Percentiles rank a stretch among this genome's conserved stretches.
Conservation (phyloP, 2,888 invertebrate genomes). For the Andrena praecox region DNA sequence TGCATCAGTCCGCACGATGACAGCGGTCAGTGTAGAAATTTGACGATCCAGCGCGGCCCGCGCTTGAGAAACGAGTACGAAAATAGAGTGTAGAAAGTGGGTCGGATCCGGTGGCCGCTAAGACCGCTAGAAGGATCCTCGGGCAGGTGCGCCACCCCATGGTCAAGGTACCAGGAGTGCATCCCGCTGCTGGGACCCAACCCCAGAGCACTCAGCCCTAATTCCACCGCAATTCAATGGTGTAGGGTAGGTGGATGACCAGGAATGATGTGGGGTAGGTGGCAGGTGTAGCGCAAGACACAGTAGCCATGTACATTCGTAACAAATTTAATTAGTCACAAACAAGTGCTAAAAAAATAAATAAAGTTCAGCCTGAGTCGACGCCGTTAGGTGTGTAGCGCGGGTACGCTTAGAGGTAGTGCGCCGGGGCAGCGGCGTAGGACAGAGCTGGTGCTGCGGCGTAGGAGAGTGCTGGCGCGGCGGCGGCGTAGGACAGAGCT, state of each 20-base stretch:
- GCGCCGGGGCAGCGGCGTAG: slow-evolving; percentile 65
- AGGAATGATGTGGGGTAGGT: not conserved
- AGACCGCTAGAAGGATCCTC: slow-evolving; percentile 39
- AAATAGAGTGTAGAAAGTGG: slow-evolving; percentile 64
- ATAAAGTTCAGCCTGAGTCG: slow-evolving; percentile 72
- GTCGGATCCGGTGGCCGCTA: slow-evolving; percentile 52
- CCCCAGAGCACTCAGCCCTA: too few relatives aligned
- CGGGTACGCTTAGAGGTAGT: slow-evolving; percentile 48
- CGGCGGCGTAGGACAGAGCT: too few relatives aligned
- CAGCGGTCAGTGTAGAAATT: slow-evolving; percentile 35
- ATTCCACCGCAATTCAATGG: too few relatives aligned
- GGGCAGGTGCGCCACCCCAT: slow-evolving; percentile 46
- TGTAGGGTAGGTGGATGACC: too few relatives aligned
- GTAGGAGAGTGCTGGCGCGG: slow-evolving; percentile 55
- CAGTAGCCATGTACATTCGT: slow-evolving; percentile 35
- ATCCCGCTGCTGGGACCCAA: not conserved
- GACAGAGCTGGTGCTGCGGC: not conserved
- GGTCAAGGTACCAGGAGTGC: slow-evolving; percentile 28
- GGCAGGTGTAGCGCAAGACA: not conserved
- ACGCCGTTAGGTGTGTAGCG: slow-evolving; percentile 24
- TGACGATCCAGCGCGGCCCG: slow-evolving; percentile 27
- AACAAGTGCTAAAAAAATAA: slow-evolving; percentile 70
- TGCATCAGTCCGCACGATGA: slow-evolving; percentile 32
- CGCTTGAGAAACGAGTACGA: slow-evolving; percentile 49
- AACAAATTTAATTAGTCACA: slow-evolving; percentile 70